These are phyloP conservation scores for Ophiothrix spiculata DNA, from an alignment of 35 echinoderm and acorn worm genomes.

Conservation along the genomic window DNA sequence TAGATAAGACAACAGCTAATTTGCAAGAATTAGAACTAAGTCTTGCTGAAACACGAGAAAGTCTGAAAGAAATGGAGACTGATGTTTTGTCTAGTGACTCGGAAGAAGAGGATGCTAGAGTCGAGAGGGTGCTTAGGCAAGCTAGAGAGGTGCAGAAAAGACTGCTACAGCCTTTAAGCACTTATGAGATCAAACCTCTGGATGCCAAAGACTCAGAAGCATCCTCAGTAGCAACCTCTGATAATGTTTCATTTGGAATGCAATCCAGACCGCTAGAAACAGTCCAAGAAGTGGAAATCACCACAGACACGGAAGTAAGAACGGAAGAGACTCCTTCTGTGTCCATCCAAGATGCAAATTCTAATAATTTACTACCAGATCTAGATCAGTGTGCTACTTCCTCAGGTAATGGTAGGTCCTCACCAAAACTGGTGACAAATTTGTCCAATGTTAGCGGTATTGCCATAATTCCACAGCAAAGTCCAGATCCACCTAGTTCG, in stretches of 20 bases:
- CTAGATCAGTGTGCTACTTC: not conserved
- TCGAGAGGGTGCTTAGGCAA: not conserved
- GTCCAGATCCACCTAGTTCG: not conserved
- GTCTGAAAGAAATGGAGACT: slow-evolving; percentile 35
- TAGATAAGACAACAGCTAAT: slow-evolving; percentile 59
- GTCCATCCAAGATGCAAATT: not conserved
- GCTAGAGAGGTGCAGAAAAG: not conserved
- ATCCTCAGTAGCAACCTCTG: not conserved
- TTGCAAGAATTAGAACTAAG: slow-evolving; percentile 36
- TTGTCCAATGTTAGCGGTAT: not conserved
- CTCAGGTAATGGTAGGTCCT: not conserved
- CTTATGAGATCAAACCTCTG: not conserved
- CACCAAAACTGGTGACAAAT: not conserved
- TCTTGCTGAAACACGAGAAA: slow-evolving; percentile 48
- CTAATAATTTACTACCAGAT: not conserved
- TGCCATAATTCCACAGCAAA: not conserved
- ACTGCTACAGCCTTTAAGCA: not conserved
- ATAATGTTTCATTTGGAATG: not conserved
- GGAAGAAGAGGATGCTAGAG: slow-evolving; percentile 22
- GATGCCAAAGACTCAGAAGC: not conserved
- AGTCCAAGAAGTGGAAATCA: not conserved
- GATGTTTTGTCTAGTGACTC: slow-evolving; percentile 48
- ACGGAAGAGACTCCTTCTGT: not conserved
- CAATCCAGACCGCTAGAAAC: not conserved
- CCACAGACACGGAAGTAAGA: not conserved